Percentiles rank a stretch among this genome's conserved stretches.
Evolutionary conservation across 2,113 vertebrate species (phyloP).

Genomic region (Lepus timidus): DNA sequence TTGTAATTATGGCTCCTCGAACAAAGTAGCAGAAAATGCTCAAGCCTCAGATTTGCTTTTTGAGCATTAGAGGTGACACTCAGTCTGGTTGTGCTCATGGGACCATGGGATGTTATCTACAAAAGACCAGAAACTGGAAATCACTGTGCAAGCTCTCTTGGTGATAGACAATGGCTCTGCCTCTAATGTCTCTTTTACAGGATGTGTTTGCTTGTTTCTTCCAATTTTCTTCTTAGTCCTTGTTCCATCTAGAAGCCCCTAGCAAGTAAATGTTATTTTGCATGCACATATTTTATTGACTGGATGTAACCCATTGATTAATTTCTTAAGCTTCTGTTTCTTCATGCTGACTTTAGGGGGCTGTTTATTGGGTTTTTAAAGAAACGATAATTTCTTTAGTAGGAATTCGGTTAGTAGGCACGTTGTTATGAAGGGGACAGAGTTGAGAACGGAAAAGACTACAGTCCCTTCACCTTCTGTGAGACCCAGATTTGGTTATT

Average conservation of each 20-base stretch:
- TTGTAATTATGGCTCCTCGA: conserved; percentile 42
- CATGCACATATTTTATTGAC: not conserved
- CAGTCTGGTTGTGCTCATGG: not conserved
- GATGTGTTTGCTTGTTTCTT: not conserved
- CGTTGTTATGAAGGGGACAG: not conserved
- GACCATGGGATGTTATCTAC: not conserved
- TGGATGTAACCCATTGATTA: conserved; percentile 5
- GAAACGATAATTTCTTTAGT: conserved; percentile 39
- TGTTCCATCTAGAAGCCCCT: conserved; percentile 10
- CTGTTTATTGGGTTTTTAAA: not conserved
- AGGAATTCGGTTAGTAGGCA: not conserved
- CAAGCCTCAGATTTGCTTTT: conserved; percentile 3
- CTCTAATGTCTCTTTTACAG: not conserved
- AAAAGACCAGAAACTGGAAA: not conserved
- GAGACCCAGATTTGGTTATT: conserved; percentile 28
- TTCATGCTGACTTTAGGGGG: not conserved
- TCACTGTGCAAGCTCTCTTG: not conserved
- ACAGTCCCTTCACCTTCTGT: not conserved
- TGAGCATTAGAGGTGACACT: conserved; percentile 23
- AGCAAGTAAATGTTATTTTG: conserved; percentile 36
- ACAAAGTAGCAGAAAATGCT: conserved; percentile 37
- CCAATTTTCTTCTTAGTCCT: not conserved
- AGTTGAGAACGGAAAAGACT: conserved; percentile 41
- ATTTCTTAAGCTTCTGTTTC: conserved; percentile 38
- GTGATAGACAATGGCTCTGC: not conserved